Base-by-base conservation (phyloP, 1,140 invertebrate species). In the Bombus superbus region DNA sequence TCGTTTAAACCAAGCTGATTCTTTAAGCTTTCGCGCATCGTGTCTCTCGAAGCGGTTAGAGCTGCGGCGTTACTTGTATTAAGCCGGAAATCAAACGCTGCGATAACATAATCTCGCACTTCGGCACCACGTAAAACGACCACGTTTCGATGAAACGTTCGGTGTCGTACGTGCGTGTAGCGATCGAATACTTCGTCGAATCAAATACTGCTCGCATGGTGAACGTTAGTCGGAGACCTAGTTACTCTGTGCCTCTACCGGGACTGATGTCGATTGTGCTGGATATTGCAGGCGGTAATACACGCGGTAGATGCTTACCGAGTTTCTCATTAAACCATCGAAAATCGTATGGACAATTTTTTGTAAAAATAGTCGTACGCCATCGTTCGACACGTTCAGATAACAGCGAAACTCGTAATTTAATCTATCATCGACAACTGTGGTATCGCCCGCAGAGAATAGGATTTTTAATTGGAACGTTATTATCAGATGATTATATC, bases 211-310 rank as follows among this genome's bases (percentile, higher is more conserved):
- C 3, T 59, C 8, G 73, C n/a, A 59, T 77, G 25, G 32, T 25
- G 32, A 62, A 64, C 44, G n/a, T 47, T 85, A 44, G 35, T 47
- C 87, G 38, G 42, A 47, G 44, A 83, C 72, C 85, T 89, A 83
- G 82, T 89, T 89, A 89, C 59, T 76, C 81, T 75, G 38, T 44
- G 44, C 73, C 32, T 64, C n/a, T 28, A 47, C 47, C 2, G 53
- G 66, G 74, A 76, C 74, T 57, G 74, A 78, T 66, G 68, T 40
- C 87, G 78, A 75, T 76, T 78, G 47, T 59, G 42, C 68, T 82
- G 59, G 87, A 86, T 86, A 72, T 88, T 81, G 82, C 66, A 69
- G 40, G 38, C 71, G 81, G 71, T 72, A 87, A 81, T 59, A 53
- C 22, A 53, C 47, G 18, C 18, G 8, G 6, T 22, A 53, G 47